Base-by-base conservation (phyloP, 2,797 vertebrate genomes). In the Coilia nasus region DNA sequence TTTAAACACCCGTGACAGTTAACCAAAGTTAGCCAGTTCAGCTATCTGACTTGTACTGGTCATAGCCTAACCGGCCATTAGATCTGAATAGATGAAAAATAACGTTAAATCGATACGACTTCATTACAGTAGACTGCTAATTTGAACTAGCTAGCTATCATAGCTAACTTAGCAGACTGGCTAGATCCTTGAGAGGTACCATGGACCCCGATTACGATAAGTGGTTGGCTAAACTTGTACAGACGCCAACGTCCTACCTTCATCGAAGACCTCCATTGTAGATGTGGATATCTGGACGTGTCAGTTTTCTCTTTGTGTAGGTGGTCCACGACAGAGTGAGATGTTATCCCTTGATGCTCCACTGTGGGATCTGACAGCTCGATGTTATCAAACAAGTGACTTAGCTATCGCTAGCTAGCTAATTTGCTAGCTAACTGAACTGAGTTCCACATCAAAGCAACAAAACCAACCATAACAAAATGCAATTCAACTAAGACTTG, bases 401-500 rank as follows among this genome's bases (percentile, higher is more conserved):
- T 35, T 35, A 83, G 82, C 82, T 47, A 11, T 57, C 31, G 23
- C 31, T 41, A 60, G 59, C 82, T 64, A 62, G 31, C 57, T 80
- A 46, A 10, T 83, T 75, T 75, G 46, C 44, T 81, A 67, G 86
- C 83, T 31, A 59, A n/a, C 71, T 9, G 6, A 44, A 78, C 17
- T 21, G 35, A 41, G 19, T 78, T 19, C 31, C 23, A 21, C 35
- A 44, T 41, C 9, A 64, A 23, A 25, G 60, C n/a, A 9, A 64
- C 23, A 28, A 28, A 71, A 71, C 1, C 31, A 78, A 21, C 0
- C 28, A 23, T 21, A 23, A 78, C 19, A 44, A 78, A 71, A 9
- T 44, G 19, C 19, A 2, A 3, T 44, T 41, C 57, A 14, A 6
- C 35, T 21, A 44, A 44, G 15, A 44, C 2, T 44, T 6, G 35